phyloP scores from a whole-genome alignment of 2,888 invertebrate species.

The Drosophila eohydei region DNA sequence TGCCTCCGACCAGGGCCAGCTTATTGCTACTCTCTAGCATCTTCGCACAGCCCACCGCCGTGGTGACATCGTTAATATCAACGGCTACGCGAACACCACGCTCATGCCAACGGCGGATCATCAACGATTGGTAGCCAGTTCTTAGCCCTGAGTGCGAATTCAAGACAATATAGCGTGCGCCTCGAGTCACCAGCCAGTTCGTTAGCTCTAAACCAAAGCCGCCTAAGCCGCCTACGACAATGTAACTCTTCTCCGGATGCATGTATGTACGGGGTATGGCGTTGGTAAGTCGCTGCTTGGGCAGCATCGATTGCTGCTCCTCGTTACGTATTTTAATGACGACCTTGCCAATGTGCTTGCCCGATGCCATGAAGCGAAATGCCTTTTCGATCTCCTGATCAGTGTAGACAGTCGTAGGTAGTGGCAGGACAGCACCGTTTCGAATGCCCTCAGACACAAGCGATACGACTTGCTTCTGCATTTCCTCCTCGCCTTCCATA shows the following conservation, averaged over 20 bases:
- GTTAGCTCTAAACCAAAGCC: constrained; percentile 98
- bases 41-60: constrained; percentile 87
- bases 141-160: constrained; percentile 96
- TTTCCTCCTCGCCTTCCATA: constrained; percentile 89
- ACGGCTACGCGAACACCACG: constrained; percentile 88
- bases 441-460: constrained; percentile 94
- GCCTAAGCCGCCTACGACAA: constrained; percentile 95
- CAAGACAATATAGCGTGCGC: constrained; percentile 93
- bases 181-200: constrained; percentile 94
- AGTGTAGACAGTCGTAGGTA: constrained; percentile 93
- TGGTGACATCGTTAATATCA: constrained; percentile 88
- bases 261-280: constrained; percentile 95
- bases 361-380: constrained; percentile 97
- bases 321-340: constrained; percentile 94
- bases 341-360: constrained; percentile 99
- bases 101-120: constrained; percentile 89
- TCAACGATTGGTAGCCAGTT: constrained; percentile 96
- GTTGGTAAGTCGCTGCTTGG: constrained; percentile 87
- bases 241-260: constrained; percentile 91
- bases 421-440: constrained; percentile 94
- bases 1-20: constrained; percentile 92
- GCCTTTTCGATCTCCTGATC: constrained; percentile 96
- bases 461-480: constrained; percentile 91
- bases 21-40: constrained; percentile 87
- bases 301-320: constrained; percentile 86